These are phyloP conservation scores for Phyllotis vaccarum DNA, from an alignment of 2,797 vertebrate species.

Conservation along the genomic window DNA sequence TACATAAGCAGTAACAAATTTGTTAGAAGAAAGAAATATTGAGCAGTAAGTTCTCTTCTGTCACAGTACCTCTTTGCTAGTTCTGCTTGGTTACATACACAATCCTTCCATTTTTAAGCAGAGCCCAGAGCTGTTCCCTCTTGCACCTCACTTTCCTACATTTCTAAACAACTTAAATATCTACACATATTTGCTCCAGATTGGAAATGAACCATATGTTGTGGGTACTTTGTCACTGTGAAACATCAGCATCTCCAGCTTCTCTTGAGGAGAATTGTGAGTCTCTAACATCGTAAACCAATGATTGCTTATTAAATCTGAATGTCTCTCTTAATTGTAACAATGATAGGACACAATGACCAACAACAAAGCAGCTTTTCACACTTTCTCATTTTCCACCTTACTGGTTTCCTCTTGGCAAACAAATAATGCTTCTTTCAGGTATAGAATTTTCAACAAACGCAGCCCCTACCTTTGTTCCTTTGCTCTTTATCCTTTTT, in stretches of 20 bases:
- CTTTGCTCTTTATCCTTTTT: conserved; percentile 67
- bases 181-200: conserved; percentile 75
- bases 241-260: conserved; percentile 74
- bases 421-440: conserved; percentile 77
- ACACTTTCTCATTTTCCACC: conserved; percentile 55
- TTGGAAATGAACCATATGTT: conserved; percentile 77
- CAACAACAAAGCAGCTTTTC: conserved; percentile 52
- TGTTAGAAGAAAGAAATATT: conserved; percentile 62
- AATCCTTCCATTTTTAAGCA: conserved; percentile 67
- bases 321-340: conserved; percentile 69
- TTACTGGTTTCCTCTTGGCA: conserved; percentile 62
- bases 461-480: conserved; percentile 68
- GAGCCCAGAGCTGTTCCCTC: conserved; percentile 63
- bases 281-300: conserved; percentile 68
- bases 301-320: conserved; percentile 40
- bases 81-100: conserved; percentile 59
- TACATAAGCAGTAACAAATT: conserved; percentile 64
- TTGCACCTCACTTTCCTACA: conserved; percentile 59
- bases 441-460: conserved; percentile 66
- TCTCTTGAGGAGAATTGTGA: conserved; percentile 75
- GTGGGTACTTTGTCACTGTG: conserved; percentile 80
- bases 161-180: conserved; percentile 76
- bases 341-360: conserved; percentile 40
- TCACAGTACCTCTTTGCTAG: neutral
- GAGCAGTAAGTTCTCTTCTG: conserved; percentile 49